Conservation (phyloP, 2,797 vertebrate genomes). For the Diceros bicornis region DNA sequence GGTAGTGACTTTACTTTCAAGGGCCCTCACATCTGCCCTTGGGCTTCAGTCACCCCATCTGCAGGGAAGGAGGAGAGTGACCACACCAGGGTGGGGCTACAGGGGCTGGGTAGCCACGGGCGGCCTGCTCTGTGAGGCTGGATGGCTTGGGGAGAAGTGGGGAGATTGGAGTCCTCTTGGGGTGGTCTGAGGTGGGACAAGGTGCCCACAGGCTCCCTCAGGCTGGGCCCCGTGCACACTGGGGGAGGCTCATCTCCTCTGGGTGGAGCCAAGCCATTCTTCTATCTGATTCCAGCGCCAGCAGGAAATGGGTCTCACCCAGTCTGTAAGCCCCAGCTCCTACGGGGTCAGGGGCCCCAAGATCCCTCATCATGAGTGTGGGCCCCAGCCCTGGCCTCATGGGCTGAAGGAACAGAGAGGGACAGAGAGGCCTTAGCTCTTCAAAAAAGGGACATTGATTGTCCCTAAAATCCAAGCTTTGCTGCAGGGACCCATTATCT, state of each 20-base stretch:
- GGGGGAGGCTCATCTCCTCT: not conserved
- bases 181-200: not conserved
- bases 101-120: not conserved
- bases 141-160: constrained; percentile 5
- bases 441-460: not conserved
- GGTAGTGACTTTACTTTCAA: not conserved
- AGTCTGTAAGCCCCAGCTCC: not conserved
- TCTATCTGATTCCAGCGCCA: not conserved
- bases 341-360: too few relatives aligned
- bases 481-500: not conserved
- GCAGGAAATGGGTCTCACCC: not conserved
- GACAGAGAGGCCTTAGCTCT: not conserved
- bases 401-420: not conserved
- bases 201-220: not conserved
- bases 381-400: not conserved
- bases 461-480: not conserved
- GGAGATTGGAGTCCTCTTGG: not conserved
- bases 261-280: not conserved
- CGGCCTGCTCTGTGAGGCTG: not conserved
- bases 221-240: not conserved
- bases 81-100: not conserved
- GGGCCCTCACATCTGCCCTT: not conserved
- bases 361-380: not conserved
- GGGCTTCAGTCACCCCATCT: not conserved
- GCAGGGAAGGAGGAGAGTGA: not conserved